Conservation (phyloP, 2,888 invertebrate species). For the Latrodectus hesperus region DNA sequence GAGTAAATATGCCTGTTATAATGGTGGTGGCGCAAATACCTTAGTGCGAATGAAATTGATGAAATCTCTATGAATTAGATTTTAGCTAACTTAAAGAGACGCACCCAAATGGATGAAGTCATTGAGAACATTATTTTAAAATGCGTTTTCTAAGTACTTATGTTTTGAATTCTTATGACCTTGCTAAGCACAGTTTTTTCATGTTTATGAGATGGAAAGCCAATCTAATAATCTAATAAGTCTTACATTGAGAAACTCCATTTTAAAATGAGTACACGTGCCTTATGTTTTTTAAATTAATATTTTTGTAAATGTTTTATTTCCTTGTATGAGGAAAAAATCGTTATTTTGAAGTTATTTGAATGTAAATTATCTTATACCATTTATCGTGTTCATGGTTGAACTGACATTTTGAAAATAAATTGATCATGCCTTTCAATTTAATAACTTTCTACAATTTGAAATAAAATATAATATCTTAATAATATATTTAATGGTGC, state of each 20-base stretch:
- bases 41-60: slow-evolving; percentile 8
- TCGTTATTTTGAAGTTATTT: too few relatives aligned
- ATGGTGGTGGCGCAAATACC: not conserved
- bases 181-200: not conserved
- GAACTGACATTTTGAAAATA: not conserved
- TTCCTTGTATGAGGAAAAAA: too few relatives aligned
- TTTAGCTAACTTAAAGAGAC: not conserved
- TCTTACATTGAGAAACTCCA: too few relatives aligned
- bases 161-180: not conserved
- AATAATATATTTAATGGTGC: too few relatives aligned
- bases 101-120: not conserved
- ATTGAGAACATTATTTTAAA: not conserved
- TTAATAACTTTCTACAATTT: too few relatives aligned
- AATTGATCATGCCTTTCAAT: not conserved
- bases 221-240: too few relatives aligned
- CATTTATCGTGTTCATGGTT: too few relatives aligned
- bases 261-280: too few relatives aligned
- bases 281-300: too few relatives aligned
- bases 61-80: slow-evolving; percentile 45
- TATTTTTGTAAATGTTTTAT: too few relatives aligned
- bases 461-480: too few relatives aligned
- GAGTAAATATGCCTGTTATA: slow-evolving; percentile 15
- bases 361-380: too few relatives aligned
- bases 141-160: not conserved
- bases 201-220: not conserved